Base-by-base conservation (phyloP, 2,888 invertebrate species). In the Spisula subtruncata region DNA sequence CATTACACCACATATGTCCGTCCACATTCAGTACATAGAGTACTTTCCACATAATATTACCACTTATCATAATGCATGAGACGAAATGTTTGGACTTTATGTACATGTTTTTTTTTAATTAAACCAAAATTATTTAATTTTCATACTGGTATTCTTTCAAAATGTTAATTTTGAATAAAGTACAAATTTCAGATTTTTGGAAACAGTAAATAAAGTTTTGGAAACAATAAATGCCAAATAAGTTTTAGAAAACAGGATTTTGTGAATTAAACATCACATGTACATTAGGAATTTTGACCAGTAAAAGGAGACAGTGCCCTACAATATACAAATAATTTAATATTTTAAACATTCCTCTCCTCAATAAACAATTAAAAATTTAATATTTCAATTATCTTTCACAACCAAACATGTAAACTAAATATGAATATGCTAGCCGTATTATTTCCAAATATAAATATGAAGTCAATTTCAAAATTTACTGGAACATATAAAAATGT, bases 251-350 rank as follows among this genome's bases (percentile, higher is more conserved):
- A 51, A 51, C 12, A 51, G 51, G 1, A 16, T 51, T 16, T 51
- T 51, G 16, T 41, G 51, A 16, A 8, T 66, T 2, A n/a, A 6
- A 25, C n/a, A 25, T 18, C 12, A 75, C 75, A 75, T 75, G 75
- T 75, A 75, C 75, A 75, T 5, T 12, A 32, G 16, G 14, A 75
- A 75, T 83, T 84, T 84, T 75, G 56, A 35, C 75, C 75, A 84
- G 84, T 75, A 51, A 84, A 83, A 84, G 66, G 75, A 51, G 29
- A 32, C 84, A 84, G 84, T 75, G 25, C 20, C 84, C 71, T 84
- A 84, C 84, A 84, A 66, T 84, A 84, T 71, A 84, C 75, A 75
- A 84, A 84, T 35, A 66, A 84, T 66, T 35, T 83, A 83, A 46
- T 83, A 83, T 66, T 75, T 75, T 35, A 46, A 84, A 29, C 41